These are phyloP conservation scores for Cheilosia impressa DNA, from an alignment of 2,888 invertebrate genomes.

Conservation along the genomic window DNA sequence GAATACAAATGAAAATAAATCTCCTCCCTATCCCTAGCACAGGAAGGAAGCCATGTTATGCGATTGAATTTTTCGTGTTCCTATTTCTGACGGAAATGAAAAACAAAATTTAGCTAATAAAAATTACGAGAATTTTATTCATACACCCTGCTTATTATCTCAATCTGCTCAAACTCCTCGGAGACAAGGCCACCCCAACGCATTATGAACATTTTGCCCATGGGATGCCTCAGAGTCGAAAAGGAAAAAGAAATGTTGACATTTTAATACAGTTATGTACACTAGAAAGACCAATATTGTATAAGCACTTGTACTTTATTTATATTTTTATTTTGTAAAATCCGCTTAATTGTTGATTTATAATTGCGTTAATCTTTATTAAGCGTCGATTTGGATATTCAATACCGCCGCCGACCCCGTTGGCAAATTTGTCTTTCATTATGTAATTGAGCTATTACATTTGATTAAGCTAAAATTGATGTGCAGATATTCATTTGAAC, in stretches of 20 bases:
- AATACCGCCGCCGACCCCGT: not conserved
- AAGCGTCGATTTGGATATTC: conserved; percentile 20
- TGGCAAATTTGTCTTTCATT: not conserved
- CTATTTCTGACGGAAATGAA: conserved; percentile 1
- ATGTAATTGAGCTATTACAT: conserved; percentile 19
- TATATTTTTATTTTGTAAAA: conserved; percentile 7
- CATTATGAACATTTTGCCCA: conserved; percentile 7
- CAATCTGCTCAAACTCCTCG: not conserved
- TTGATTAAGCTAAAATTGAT: conserved; percentile 7
- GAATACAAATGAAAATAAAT: conserved; percentile 9
- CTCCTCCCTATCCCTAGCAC: not conserved
- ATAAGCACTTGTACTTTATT: conserved; percentile 5
- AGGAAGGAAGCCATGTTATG: not conserved
- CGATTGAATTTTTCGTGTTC: not conserved
- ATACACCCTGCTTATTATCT: conserved; percentile 31
- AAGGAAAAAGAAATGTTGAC: conserved; percentile 30
- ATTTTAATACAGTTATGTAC: conserved; percentile 30
- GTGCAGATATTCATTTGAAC: not conserved
- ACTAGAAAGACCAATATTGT: conserved; percentile 46
- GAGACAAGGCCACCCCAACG: not conserved
- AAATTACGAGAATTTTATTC: conserved; percentile 31
- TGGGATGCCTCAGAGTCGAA: not conserved
- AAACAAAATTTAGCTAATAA: too few relatives aligned
- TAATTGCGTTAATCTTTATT: conserved; percentile 19
- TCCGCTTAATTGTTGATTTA: conserved; percentile 34